phyloP scores from a whole-genome alignment of 2,113 vertebrate genomes.

The Nymphicus hollandicus region DNA sequence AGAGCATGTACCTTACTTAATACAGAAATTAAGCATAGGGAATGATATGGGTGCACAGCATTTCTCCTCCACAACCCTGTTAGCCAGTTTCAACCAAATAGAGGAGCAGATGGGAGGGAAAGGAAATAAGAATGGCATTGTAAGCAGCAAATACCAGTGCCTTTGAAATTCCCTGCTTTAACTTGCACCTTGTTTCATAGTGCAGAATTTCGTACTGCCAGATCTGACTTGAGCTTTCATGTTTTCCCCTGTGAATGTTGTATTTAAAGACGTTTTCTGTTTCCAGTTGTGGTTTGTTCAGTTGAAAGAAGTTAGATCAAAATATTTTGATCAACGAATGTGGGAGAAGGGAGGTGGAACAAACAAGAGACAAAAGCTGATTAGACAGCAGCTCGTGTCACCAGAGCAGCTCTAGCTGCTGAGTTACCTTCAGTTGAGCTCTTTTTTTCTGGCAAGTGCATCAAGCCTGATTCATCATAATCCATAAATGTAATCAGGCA shows the following conservation, averaged over 20 bases:
- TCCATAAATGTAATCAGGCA: not conserved
- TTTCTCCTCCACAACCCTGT: not conserved
- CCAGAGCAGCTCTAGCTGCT: not conserved
- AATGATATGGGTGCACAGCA: not conserved
- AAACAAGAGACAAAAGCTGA: constrained; percentile 12
- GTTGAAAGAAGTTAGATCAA: not conserved
- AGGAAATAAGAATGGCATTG: not conserved
- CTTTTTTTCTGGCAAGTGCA: not conserved
- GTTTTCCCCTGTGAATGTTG: not conserved
- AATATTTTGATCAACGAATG: constrained; percentile 19
- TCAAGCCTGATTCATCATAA: not conserved
- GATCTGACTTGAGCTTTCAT: not conserved
- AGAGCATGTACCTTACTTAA: not conserved
- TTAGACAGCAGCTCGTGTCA: not conserved
- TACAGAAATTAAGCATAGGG: not conserved
- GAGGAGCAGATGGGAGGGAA: not conserved
- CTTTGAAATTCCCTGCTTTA: not conserved
- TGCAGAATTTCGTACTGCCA: not conserved
- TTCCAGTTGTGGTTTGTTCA: not conserved
- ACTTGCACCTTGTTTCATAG: not conserved
- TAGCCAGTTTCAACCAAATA: not conserved
- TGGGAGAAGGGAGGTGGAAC: constrained; percentile 11
- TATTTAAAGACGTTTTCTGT: not conserved
- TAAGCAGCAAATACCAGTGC: not conserved
- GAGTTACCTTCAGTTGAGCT: not conserved